phyloP scores from a whole-genome alignment of 2,113 vertebrate genomes.

The Athene noctua region DNA sequence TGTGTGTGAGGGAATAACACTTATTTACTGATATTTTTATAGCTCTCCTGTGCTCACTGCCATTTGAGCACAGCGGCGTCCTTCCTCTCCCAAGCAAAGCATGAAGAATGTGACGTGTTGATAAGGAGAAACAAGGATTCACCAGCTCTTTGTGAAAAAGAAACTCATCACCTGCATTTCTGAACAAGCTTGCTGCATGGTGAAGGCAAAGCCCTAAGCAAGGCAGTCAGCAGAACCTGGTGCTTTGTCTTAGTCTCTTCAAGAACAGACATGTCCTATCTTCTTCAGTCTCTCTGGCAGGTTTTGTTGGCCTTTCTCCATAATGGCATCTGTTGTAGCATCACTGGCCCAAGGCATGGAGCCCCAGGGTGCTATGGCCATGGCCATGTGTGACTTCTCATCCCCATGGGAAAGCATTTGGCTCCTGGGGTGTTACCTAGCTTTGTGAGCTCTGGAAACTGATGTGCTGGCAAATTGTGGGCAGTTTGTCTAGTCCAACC shows the following conservation, averaged over 20 bases:
- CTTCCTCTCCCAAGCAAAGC: not conserved
- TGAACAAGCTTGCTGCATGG: not conserved
- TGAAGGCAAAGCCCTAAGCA: not conserved
- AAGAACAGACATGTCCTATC: not conserved
- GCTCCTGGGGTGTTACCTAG: not conserved
- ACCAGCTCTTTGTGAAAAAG: not conserved
- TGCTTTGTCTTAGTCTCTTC: not conserved
- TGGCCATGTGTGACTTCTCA: fast-evolving
- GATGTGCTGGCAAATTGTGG: not conserved
- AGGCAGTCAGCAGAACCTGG: not conserved
- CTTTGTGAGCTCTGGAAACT: not conserved
- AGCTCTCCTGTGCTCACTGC: not conserved
- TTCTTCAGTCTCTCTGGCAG: not conserved
- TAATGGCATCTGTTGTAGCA: not conserved
- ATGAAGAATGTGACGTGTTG: not conserved
- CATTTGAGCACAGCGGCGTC: not conserved
- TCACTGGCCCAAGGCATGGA: fast-evolving
- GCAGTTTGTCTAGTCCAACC: not conserved
- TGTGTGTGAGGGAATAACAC: not conserved
- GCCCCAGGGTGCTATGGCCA: not conserved
- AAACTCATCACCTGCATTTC: not conserved
- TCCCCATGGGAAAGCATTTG: fast-evolving
- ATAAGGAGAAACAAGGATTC: not conserved
- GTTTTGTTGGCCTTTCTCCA: not conserved
- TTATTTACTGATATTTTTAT: not conserved